A percentile compares a stretch with the other conserved stretches of the same genome.
Evolutionary conservation across 2,113 vertebrate species (phyloP).

Genomic region (human): GRCh38 chr9:119005501-119006000

Average conservation of each 20-base stretch:
- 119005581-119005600: slow-evolving; percentile 23
- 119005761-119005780: not conserved
- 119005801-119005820: slow-evolving; percentile 21
- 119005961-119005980: too few species aligned
- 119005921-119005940: not conserved
- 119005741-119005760: slow-evolving; percentile 38
- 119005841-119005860: not conserved
- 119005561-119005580: slow-evolving; percentile 30
- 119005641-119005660: slow-evolving; percentile 48
- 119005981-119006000: too few species aligned
- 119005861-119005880: not conserved
- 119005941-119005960: not conserved
- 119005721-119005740: slow-evolving; percentile 45
- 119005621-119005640: slow-evolving; percentile 46
- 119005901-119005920: not conserved
- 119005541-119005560: not conserved
- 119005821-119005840: not conserved
- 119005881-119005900: not conserved
- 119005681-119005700: slow-evolving; percentile 36
- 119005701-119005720: slow-evolving; percentile 29
- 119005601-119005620: slow-evolving; percentile 51
- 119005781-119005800: not conserved
- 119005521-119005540: slow-evolving; percentile 23
- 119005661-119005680: slow-evolving; percentile 53
- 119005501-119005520: not conserved